Evolutionary conservation across 2,888 invertebrate species (phyloP), one percentile per base, ranked within the genome.

Genomic region (Apamea anceps): DNA sequence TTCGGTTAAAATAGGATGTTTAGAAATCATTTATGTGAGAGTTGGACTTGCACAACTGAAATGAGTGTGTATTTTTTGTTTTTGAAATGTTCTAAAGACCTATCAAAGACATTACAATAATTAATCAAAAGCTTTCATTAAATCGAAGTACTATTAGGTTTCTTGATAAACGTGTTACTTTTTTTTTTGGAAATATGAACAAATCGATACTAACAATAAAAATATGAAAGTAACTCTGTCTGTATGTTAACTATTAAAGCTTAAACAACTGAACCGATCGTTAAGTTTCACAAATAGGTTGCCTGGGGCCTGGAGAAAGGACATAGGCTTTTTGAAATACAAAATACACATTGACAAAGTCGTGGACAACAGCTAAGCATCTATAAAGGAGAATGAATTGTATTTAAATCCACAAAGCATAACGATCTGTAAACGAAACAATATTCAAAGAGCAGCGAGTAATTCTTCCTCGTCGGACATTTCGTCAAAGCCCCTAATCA

Each of bases 401-500:
- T 42, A 51, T 66, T 25, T 15, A 15, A 25, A 73, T 32, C 48
- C 32, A 45, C 63, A 67, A 66, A 42, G 0, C 54, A 48, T 70
- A 45, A 65, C 48, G 42, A 75, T 81, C 45, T 67, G n/a, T 76
- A 67, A 66, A 75, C 57, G 54, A 62, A 78, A 77, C 57, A 74
- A 86, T 84, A 84, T 84, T 86, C 62, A 76, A 77, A 84, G 63
- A 86, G 77, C 67, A 65, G 71, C 67, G 18, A 25, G 25, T 63
- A 62, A 73, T 71, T 73, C 73, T 88, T 80, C 82, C 76, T 81
- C 48, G 77, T 54, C 75, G 25, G 71, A 37, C 65, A 71, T 84
- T 83, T 65, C 83, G 70, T 85, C 80, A 79, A 79, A 82, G 80
- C 81, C 88, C 81, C 87, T 77, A 63, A 88, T 87, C 87, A 82